These are phyloP conservation scores for Pseudopodoces humilis DNA, from an alignment of 2,113 vertebrate genomes.

Conservation along the genomic window DNA sequence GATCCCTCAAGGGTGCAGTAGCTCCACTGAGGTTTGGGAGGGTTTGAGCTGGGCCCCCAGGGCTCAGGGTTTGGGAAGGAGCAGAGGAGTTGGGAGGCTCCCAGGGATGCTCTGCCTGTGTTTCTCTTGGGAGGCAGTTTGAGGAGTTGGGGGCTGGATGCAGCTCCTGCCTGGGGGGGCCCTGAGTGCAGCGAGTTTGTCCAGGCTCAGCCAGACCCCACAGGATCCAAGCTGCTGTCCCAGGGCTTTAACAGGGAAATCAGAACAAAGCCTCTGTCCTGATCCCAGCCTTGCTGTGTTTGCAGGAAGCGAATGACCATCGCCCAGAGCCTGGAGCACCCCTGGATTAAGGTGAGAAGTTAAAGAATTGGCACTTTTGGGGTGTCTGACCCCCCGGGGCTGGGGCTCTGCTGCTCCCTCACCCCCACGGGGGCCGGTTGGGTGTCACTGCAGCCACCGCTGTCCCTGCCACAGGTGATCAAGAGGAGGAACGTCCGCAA, in stretches of 20 bases:
- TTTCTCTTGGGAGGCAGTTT: background rate
- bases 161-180: background rate
- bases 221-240: background rate
- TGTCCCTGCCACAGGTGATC: conserved; percentile 81
- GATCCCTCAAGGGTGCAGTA: background rate
- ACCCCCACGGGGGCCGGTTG: accelerated
- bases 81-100: background rate
- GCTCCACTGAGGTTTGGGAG: background rate
- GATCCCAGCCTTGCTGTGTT: background rate
- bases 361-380: accelerated
- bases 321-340: conserved; percentile 90
- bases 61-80: background rate
- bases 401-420: background rate
- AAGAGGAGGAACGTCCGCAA: conserved; percentile 91
- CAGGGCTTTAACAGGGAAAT: background rate
- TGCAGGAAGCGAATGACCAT: conserved; percentile 95
- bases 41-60: background rate
- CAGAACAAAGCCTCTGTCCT: background rate
- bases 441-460: accelerated
- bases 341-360: conserved; percentile 93
- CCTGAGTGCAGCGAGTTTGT: background rate
- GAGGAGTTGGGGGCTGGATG: background rate
- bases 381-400: background rate
- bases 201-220: background rate
- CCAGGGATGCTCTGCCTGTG: background rate